Evolutionary conservation across 2,113 vertebrate species (phyloP), one percentile per base, ranked within the genome.

Genomic region (Lampris megalopsis): DNA sequence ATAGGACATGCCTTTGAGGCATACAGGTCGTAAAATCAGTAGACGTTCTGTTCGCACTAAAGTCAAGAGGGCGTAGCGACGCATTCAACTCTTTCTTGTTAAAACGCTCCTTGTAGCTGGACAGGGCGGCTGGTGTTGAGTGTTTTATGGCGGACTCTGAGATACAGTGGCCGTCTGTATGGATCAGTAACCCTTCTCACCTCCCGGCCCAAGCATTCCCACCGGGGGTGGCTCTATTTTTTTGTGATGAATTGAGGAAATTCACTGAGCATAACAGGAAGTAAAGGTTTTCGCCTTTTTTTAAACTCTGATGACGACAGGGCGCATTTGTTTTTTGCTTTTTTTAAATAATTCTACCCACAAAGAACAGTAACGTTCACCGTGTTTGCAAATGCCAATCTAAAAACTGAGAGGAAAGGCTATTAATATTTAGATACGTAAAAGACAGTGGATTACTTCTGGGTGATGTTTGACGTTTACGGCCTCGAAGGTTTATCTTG

Each of bases 1-100:
- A 92, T 85, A 86, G 72, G 75, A 85, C 2, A 48, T 81, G 86
- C 83, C 81, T 83, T 68, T 67, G 71, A 86, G 74, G 77, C 57
- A 60, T 49, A 70, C 57, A 56, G 74, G 80, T 78, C 56, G 50
- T 68, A 52, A 58, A 82, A 73, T 91, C 76, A 90, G 13, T 72
- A 56, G 68, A 40, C 54, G 40, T 53, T 86, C 69, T 92, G 86
- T 92, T 89, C 74, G 47, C 63, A 57, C 4, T 38, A 48, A 63
- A 73, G 63, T 73, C 48, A 67, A 67, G 63, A 61, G 71, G 57
- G 63, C 9, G 50, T 62, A 72, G 73, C 6, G 10, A 49, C 11
- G 68, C 49, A 79, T 73, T 71, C 5, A 9, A 72, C 63, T 65
- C 56, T 82, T 40, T 43, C 65, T 56, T 36, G 57, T 56, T 75